Evolutionary conservation across 2,797 vertebrate genomes (phyloP).

Genomic region (Myoxocephalus aenaeus): DNA sequence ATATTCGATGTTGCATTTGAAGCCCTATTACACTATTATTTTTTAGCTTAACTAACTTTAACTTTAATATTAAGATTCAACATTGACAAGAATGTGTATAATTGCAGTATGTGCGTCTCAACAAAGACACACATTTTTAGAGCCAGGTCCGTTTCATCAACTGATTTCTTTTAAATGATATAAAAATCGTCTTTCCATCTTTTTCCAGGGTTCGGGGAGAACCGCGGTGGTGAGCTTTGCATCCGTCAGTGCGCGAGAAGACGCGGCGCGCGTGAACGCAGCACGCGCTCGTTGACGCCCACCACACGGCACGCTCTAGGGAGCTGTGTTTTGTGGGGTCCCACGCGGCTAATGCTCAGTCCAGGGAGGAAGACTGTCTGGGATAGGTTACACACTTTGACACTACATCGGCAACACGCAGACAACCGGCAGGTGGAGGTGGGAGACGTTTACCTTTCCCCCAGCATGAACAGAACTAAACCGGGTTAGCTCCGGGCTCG

Average conservation of each 20-base stretch:
- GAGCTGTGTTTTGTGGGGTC: not conserved
- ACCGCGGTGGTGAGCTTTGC: no score
- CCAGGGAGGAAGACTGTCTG: not conserved
- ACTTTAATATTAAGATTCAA: not conserved
- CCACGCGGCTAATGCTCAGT: no score
- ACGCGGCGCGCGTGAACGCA: not conserved
- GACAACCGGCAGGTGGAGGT: not conserved
- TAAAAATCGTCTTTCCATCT: not conserved
- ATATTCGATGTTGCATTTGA: not conserved
- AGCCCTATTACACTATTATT: rapidly evolving
- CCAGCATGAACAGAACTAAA: rapidly evolving
- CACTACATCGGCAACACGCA: not conserved
- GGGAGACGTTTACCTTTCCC: not conserved
- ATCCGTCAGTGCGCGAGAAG: not conserved
- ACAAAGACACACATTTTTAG: not conserved
- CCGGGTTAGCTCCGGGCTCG: not conserved
- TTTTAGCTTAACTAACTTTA: not conserved
- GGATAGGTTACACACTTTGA: not conserved
- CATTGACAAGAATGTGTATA: not conserved
- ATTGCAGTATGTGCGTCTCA: not conserved
- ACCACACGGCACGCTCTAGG: not conserved
- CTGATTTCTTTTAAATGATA: not conserved
- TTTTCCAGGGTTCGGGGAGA: not conserved
- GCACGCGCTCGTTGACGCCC: not conserved
- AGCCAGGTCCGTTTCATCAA: not conserved